A percentile compares a stretch with the other conserved stretches of the same genome.
phyloP scores from a whole-genome alignment of 2,113 vertebrate genomes.

The Malurus alboscapulatus region DNA sequence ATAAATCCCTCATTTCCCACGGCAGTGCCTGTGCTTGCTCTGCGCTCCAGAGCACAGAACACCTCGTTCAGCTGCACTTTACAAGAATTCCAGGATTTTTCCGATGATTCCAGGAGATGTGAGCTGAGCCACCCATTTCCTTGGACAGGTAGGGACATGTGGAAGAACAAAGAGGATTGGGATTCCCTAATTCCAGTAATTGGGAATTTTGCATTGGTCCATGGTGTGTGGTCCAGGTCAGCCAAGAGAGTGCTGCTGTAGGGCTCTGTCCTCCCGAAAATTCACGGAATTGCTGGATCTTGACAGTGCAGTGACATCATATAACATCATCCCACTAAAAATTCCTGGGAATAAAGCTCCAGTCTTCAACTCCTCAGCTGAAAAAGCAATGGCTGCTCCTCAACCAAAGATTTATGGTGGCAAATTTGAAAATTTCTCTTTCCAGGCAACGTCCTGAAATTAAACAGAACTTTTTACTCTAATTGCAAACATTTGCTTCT shows the following conservation, averaged over 20 bases:
- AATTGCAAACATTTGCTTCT: not conserved
- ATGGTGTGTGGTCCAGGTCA: not conserved
- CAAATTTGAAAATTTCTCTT: not conserved
- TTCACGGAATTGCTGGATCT: not conserved
- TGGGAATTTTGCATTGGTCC: not conserved
- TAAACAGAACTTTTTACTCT: not conserved
- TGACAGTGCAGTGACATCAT: not conserved
- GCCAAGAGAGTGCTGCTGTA: not conserved
- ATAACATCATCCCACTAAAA: not conserved
- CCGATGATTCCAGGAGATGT: fast-evolving
- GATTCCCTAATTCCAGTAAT: not conserved
- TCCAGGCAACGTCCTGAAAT: not conserved
- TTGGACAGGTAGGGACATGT: not conserved
- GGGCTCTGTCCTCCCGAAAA: not conserved
- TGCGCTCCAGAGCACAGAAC: not conserved
- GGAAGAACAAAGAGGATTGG: fast-evolving
- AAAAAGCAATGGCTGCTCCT: not conserved
- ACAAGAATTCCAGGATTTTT: not conserved
- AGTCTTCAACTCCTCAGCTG: not conserved
- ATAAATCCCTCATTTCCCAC: not conserved
- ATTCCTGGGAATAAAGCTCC: not conserved
- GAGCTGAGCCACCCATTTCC: not conserved
- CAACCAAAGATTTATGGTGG: not conserved
- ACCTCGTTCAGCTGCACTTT: not conserved
- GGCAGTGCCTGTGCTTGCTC: not conserved